Conservation (phyloP, 2,797 vertebrate genomes). For the Oceanodroma leucorhoa region DNA sequence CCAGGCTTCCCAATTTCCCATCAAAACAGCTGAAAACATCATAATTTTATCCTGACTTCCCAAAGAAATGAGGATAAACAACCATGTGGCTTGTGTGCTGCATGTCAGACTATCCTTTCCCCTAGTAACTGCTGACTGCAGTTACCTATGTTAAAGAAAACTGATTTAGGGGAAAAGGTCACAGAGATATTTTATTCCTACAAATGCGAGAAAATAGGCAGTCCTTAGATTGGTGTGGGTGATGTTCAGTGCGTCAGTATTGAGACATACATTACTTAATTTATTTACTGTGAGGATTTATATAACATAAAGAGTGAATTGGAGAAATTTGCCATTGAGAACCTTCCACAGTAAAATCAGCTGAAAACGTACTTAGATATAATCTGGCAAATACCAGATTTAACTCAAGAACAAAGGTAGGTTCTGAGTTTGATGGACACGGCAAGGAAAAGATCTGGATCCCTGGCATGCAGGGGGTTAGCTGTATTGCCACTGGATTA, state of each 20-base stretch:
- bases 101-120: not conserved
- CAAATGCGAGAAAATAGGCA: not conserved
- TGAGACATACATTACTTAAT: not conserved
- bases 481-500: not conserved
- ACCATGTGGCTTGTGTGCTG: accelerated
- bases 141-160: not conserved
- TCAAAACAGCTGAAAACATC: not conserved
- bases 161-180: not conserved
- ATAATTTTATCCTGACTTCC: not conserved
- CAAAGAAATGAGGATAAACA: not conserved
- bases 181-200: not conserved
- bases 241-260: not conserved
- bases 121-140: not conserved
- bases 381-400: not conserved
- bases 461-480: accelerated
- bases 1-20: not conserved
- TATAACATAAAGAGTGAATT: not conserved
- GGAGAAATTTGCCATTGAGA: not conserved
- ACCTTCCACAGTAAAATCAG: not conserved
- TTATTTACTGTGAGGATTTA: not conserved
- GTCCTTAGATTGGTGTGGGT: not conserved
- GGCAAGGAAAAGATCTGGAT: not conserved
- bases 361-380: not conserved
- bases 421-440: not conserved
- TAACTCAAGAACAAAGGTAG: not conserved